phyloP scores from a whole-genome alignment of 2,888 invertebrate genomes.

The Phengaris alcon region DNA sequence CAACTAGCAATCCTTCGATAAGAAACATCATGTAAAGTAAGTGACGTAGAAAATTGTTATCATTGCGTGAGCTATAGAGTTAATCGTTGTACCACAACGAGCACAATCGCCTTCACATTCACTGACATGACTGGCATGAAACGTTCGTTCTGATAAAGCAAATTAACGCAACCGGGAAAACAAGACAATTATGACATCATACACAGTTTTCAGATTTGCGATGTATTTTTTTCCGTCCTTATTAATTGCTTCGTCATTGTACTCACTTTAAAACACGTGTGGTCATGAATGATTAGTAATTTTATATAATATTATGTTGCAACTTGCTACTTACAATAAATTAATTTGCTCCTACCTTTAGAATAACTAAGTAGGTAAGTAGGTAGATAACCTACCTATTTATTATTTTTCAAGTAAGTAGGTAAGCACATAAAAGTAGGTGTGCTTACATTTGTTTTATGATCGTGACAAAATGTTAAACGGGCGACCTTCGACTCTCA shows the following conservation, averaged over 20 bases:
- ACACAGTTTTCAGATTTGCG: not conserved
- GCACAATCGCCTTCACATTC: not conserved
- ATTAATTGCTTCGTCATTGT: not conserved
- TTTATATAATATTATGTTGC: not conserved
- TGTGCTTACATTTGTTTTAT: no score
- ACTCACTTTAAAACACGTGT: not conserved
- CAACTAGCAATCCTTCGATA: no score
- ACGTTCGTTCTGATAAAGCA: not conserved
- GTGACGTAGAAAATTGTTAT: not conserved
- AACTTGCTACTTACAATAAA: not conserved
- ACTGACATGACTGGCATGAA: not conserved
- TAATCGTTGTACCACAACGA: not conserved
- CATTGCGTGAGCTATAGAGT: not conserved
- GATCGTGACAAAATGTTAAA: no score
- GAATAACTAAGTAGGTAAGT: no score
- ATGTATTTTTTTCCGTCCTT: slow-evolving; percentile 2
- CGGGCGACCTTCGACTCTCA: no score
- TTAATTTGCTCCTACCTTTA: no score
- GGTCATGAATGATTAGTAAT: not conserved
- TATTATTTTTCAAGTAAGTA: no score
- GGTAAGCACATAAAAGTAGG: no score
- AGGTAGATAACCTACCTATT: no score
- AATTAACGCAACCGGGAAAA: not conserved
- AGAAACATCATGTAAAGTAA: no score
- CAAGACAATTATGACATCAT: slow-evolving; percentile 8